Conservation (phyloP, 1,140 invertebrate genomes). For the Zaprionus capensis region DNA sequence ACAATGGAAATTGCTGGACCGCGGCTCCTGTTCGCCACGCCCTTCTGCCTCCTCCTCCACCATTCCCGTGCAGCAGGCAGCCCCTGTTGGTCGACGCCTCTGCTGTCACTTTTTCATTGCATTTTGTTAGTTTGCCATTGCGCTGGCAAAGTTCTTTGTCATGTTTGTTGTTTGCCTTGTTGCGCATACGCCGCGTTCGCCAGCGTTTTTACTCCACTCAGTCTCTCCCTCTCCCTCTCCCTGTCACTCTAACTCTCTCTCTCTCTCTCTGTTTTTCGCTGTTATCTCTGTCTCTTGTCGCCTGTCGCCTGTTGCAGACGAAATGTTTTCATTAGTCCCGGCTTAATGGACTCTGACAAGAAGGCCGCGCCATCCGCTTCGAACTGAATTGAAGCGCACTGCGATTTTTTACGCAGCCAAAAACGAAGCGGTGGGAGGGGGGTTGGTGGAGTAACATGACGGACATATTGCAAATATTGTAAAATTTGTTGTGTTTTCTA, state of each 20-base stretch:
- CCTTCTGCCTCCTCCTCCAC: not conserved
- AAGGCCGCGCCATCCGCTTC: conserved; percentile 10
- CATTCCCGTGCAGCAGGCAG: not conserved
- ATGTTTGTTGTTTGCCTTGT: conserved; percentile 53
- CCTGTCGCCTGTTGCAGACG: conserved; percentile 26
- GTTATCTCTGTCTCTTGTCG: conserved; percentile 22
- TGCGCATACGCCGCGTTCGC: conserved; percentile 47
- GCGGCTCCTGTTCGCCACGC: conserved; percentile 8
- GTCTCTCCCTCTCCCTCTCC: not conserved
- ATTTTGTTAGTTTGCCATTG: conserved; percentile 55
- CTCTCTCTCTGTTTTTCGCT: conserved; percentile 11
- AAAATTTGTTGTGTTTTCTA: not conserved
- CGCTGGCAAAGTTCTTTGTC: conserved; percentile 60
- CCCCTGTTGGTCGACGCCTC: not conserved
- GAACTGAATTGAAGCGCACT: conserved; percentile 1
- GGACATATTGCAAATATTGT: not conserved
- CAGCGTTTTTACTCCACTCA: conserved; percentile 19
- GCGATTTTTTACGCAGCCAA: not conserved
- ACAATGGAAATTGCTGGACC: conserved; percentile 56
- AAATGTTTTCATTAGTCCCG: conserved; percentile 65
- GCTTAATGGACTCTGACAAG: conserved; percentile 61
- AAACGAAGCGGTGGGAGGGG: rapidly evolving
- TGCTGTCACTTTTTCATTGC: conserved; percentile 63
- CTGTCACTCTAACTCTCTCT: not conserved
- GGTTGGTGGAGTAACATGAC: not conserved